Conservation (phyloP, 2,888 invertebrate genomes). For the Raillietiella orientalis region DNA sequence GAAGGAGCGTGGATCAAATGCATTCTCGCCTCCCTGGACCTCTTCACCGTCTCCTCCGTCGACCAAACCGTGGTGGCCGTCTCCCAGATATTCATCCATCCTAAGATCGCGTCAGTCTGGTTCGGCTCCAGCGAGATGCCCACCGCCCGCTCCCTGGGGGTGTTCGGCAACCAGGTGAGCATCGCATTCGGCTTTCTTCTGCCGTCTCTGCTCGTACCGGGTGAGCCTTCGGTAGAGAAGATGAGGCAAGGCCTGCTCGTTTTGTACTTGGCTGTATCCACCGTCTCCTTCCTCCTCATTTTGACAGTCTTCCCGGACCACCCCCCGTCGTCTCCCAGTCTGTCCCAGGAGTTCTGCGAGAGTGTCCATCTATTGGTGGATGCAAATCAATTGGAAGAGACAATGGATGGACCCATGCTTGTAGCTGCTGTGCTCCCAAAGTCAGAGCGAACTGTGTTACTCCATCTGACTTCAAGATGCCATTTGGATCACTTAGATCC, state of each 20-base stretch:
- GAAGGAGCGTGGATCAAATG: conserved; percentile 73
- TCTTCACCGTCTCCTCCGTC: conserved; percentile 46
- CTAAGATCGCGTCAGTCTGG: conserved; percentile 81
- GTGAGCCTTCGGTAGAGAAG: conserved; percentile 20
- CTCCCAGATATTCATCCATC: conserved; percentile 71
- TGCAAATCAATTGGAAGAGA: conserved; percentile 61
- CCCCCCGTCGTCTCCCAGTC: conserved; percentile 41
- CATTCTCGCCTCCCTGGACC: conserved; percentile 43
- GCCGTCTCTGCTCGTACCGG: conserved; percentile 29
- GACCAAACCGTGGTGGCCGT: conserved; percentile 44
- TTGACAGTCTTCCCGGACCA: conserved; percentile 12
- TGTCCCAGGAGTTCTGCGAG: conserved; percentile 55
- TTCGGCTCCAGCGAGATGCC: conserved; percentile 88
- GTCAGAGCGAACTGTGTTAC: conserved; percentile 23
- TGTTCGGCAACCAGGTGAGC: conserved; percentile 96
- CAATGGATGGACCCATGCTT: conserved; percentile 43
- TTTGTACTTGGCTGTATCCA: conserved; percentile 61
- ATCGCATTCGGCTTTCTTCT: conserved; percentile 59
- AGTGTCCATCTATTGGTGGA: too few species aligned
- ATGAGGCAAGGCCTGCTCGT: conserved; percentile 34
- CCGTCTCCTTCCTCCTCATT: conserved; percentile 42
- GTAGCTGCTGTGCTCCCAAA: conserved; percentile 55
- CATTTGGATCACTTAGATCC: conserved; percentile 57
- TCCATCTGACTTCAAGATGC: conserved; percentile 23
- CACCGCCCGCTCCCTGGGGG: conserved; percentile 84